Percentiles rank a stretch among this genome's conserved stretches.
Conservation (phyloP, 2,797 vertebrate species). For the Argyrosomus regius region DNA sequence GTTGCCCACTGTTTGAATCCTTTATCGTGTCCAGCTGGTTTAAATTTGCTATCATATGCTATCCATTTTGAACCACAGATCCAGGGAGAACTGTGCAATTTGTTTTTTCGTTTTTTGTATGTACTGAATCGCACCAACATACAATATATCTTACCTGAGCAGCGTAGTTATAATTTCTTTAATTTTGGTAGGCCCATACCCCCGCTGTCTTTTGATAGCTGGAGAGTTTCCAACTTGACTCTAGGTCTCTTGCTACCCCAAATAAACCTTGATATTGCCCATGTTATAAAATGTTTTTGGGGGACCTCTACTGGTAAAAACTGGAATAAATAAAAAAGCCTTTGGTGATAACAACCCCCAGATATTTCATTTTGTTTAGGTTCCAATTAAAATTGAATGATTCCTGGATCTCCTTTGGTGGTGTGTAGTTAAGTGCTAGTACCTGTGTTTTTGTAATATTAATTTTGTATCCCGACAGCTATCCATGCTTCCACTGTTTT, state of each 20-base stretch:
- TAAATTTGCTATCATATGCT: slow-evolving; percentile 2
- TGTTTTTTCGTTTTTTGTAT: neutral
- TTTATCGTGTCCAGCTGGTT: neutral
- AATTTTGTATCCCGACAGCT: neutral
- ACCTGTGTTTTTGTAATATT: slow-evolving; percentile 1
- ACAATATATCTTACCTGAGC: neutral
- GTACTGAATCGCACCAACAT: neutral
- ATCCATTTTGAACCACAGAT: slow-evolving; percentile 17
- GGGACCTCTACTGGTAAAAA: neutral
- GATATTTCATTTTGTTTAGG: neutral
- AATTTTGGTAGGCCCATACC: neutral
- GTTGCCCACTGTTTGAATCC: slow-evolving; percentile 1
- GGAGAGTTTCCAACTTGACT: neutral
- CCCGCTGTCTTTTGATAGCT: neutral
- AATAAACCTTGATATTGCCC: neutral
- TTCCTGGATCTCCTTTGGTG: neutral
- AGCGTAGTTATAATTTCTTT: neutral
- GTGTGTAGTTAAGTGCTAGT: neutral
- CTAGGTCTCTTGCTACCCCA: neutral
- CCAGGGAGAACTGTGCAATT: neutral
- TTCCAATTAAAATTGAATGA: neutral
- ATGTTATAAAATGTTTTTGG: neutral
- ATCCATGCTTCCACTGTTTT: neutral
- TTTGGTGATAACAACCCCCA: neutral
- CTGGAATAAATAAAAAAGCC: neutral